phyloP scores from a whole-genome alignment of 1,140 invertebrate genomes.

The Sogatella furcifera region DNA sequence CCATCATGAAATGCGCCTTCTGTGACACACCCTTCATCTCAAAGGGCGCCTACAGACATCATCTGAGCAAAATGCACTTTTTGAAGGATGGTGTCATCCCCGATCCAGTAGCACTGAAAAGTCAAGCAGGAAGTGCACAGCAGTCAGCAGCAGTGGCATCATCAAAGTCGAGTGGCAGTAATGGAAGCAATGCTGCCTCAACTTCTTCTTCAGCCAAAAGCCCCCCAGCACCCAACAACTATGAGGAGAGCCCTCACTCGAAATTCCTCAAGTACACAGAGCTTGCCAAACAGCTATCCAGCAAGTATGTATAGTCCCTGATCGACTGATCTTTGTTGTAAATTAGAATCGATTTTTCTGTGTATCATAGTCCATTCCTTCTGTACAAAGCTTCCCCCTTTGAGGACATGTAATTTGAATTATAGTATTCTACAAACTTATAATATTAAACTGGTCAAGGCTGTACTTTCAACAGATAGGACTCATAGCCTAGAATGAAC shows the following conservation, averaged over 20 bases:
- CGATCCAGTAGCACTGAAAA: slow-evolving; percentile 50
- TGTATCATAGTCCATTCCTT: slow-evolving; percentile 22
- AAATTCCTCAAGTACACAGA: slow-evolving; percentile 96
- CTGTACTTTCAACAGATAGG: no score
- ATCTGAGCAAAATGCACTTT: slow-evolving; percentile 93
- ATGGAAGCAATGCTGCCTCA: slow-evolving; percentile 20
- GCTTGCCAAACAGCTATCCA: slow-evolving; percentile 89
- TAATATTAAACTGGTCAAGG: no score
- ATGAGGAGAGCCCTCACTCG: slow-evolving; percentile 87
- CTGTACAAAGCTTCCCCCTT: slow-evolving; percentile 14
- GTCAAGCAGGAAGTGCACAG: slow-evolving; percentile 26
- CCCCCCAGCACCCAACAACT: slow-evolving; percentile 41
- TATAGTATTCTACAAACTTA: no score
- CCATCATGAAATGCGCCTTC: slow-evolving; percentile 90
- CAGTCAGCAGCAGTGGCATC: slow-evolving; percentile 27
- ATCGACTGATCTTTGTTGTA: background rate
- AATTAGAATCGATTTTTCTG: slow-evolving; percentile 4
- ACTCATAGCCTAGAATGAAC: no score
- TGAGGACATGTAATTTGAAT: no score
- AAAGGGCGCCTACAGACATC: slow-evolving; percentile 92
- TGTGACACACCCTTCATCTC: slow-evolving; percentile 95
- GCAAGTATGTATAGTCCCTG: slow-evolving; percentile 73
- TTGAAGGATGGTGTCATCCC: slow-evolving; percentile 82
- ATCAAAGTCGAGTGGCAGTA: slow-evolving; percentile 16
- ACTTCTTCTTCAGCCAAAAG: slow-evolving; percentile 35